phyloP scores from a whole-genome alignment of 2,888 invertebrate genomes.

The Rugalucina vietnamica region DNA sequence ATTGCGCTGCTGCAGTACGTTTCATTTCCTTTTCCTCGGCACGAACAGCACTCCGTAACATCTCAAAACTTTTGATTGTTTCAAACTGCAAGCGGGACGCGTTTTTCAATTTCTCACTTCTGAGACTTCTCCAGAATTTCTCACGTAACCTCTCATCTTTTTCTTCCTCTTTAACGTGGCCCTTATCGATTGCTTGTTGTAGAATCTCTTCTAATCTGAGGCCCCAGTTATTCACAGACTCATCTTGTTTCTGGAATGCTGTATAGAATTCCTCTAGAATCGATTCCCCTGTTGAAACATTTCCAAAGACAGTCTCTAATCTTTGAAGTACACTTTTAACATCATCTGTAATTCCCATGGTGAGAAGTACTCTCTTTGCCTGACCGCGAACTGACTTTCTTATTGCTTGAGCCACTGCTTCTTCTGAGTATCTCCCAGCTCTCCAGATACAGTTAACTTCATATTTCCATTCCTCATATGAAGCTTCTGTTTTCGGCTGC shows the following conservation, averaged over 20 bases:
- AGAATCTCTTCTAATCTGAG: background rate
- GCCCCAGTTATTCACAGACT: background rate
- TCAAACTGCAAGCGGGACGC: background rate
- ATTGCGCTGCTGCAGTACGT: background rate
- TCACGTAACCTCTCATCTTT: background rate
- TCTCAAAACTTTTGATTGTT: background rate
- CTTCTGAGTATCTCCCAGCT: background rate
- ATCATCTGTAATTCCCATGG: background rate
- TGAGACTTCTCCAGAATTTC: background rate
- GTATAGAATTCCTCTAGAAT: background rate
- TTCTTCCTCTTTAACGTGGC: background rate
- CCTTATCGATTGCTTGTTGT: background rate
- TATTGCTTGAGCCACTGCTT: background rate
- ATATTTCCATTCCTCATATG: background rate
- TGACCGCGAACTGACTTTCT: background rate
- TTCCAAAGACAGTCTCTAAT: conserved; percentile 3
- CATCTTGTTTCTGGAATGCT: background rate
- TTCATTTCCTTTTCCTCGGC: background rate
- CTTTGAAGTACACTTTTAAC: background rate
- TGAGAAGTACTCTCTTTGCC: background rate
- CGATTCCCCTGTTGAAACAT: background rate
- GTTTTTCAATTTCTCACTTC: background rate
- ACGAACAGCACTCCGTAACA: background rate
- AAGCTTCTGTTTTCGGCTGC: background rate
- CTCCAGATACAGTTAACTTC: background rate